These are phyloP conservation scores for Allobates femoralis DNA, from an alignment of 2,797 vertebrate species.

Conservation along the genomic window DNA sequence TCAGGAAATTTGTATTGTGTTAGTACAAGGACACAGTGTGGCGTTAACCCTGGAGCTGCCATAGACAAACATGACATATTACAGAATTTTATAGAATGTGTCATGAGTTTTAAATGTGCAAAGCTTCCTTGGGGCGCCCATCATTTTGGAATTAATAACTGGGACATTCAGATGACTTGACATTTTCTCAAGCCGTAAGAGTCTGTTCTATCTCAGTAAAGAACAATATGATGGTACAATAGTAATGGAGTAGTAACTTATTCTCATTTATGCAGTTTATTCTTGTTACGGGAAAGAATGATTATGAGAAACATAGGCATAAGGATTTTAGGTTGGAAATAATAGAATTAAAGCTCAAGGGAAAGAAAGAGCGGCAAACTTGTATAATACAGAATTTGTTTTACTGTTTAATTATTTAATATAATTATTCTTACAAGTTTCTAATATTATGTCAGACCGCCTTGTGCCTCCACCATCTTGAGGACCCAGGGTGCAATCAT, in stretches of 20 bases:
- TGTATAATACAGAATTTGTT: not conserved
- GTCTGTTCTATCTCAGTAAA: not conserved
- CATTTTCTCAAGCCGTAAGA: conserved; percentile 4
- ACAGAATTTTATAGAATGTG: conserved; percentile 14
- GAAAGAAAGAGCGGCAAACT: not conserved
- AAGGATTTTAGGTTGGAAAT: not conserved
- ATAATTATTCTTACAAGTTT: too few relatives aligned
- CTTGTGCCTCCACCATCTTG: too few relatives aligned
- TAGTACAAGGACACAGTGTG: conserved; percentile 48
- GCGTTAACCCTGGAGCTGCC: conserved; percentile 39
- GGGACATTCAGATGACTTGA: not conserved
- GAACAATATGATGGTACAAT: not conserved
- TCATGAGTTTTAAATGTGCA: conserved; percentile 14
- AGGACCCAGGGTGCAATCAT: too few relatives aligned
- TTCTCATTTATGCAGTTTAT: not conserved
- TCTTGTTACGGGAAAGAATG: not conserved
- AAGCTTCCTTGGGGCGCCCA: not conserved
- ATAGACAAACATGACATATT: conserved; percentile 20
- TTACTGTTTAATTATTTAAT: not conserved
- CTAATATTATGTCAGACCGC: too few relatives aligned
- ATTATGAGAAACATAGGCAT: not conserved
- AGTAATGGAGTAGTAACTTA: not conserved
- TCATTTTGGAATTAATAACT: conserved; percentile 13
- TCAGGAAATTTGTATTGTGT: conserved; percentile 54
- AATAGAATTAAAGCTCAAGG: not conserved